Evolutionary conservation across 37 sponge, comb jelly and placozoan species (phyloP).

Genomic region (Axinella damicornis): DNA sequence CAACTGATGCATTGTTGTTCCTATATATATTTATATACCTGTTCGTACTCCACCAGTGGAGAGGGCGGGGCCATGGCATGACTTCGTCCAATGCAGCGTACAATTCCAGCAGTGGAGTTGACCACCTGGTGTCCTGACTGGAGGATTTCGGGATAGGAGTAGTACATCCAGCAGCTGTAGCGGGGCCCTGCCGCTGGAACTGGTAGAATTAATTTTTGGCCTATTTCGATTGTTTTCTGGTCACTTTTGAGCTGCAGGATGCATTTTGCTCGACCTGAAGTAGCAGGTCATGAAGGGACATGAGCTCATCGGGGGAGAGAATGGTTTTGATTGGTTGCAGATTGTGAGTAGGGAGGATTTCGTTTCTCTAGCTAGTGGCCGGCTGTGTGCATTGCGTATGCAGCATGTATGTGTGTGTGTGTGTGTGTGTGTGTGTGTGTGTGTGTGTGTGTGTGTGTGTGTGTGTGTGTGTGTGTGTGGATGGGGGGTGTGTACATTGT

Average conservation of each 20-base stretch:
- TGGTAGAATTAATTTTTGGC: too few relatives aligned
- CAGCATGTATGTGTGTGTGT: background rate
- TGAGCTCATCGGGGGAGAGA: constrained; percentile 8
- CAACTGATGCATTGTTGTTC: too few relatives aligned
- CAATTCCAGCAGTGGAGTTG: background rate
- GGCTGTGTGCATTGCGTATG: background rate
- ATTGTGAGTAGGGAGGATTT: constrained; percentile 3
- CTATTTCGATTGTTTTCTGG: too few relatives aligned
- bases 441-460: constrained; percentile 1
- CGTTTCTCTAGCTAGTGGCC: background rate
- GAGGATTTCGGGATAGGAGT: background rate
- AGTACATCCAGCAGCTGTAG: too few relatives aligned
- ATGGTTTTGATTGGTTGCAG: constrained; percentile 25
- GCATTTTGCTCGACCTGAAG: constrained; percentile 9
- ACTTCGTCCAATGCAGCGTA: constrained; percentile 29
- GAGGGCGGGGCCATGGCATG: constrained; percentile 20
- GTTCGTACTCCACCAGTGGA: constrained; percentile 30
- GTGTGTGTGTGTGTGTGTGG: too few relatives aligned
- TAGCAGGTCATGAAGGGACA: constrained; percentile 23
- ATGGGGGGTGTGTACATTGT: background rate
- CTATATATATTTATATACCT: constrained; percentile 13
- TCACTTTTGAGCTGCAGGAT: constrained; percentile 2
- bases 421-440: background rate
- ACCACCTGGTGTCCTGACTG: background rate
- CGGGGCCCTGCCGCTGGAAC: too few relatives aligned